Evolutionary conservation across 1,140 invertebrate genomes (phyloP), one percentile per base, ranked within the genome.

Genomic region (Papilio polytes): DNA sequence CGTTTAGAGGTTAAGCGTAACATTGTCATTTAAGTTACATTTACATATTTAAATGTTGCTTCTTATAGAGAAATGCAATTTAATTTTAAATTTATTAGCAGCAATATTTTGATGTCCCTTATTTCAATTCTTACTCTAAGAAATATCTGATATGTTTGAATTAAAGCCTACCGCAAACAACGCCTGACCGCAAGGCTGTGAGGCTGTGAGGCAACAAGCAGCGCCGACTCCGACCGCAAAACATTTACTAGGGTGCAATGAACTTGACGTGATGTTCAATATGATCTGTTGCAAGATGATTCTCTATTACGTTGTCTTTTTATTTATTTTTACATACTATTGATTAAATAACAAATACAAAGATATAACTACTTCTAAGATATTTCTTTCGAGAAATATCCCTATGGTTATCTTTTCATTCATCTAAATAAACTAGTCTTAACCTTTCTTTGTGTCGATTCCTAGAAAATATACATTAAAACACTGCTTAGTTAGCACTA

Each of bases 211-310:
- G 53, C 53, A 56, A 56, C 53, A n/a, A 76, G 86, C 84, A 86
- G 74, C n/a, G 15, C 13, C 83, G 85, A 85, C 12, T 20, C 7
- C 83, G 85, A 85, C 87, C 85, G 89, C 86, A 88, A 88, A 89
- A 87, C 88, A 89, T 90, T 90, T 87, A 88, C 88, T 82, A 86
- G 85, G 86, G 87, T 84, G 82, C 89, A 84, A 82, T 74, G 88
- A 86, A 83, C 87, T 82, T 77, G 74, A 84, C 84, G 81, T 85
- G 73, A 85, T 84, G 81, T 83, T 80, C 84, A 83, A 84, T 15
- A 83, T 88, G 85, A 90, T 88, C 84, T 85, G 86, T 87, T 86
- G 85, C 82, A 78, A 56, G 78, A 86, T 85, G 81, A 85, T 85
- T 87, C 78, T 66, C 76, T 56, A 72, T 85, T 78, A n/a, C 74